A percentile compares a stretch with the other conserved stretches of the same genome.
These are phyloP conservation scores for Drosophila navojoa DNA, from an alignment of 1,140 invertebrate species.

Conservation along the genomic window DNA sequence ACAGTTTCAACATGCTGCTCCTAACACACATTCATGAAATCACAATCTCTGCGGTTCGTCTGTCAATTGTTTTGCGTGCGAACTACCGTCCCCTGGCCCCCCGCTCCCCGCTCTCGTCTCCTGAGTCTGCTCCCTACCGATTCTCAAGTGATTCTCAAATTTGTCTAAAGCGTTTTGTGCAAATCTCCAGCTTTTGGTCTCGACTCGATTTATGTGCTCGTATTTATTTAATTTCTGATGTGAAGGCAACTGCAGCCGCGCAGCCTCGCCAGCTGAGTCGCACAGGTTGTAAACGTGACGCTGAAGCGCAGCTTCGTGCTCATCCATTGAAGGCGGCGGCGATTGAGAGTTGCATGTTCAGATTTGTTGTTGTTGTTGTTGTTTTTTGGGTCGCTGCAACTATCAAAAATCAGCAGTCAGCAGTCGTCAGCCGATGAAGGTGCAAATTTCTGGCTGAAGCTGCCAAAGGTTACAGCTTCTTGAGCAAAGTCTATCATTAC, in stretches of 20 bases:
- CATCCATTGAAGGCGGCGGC: slow-evolving; percentile 33
- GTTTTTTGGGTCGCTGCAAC: slow-evolving; percentile 36
- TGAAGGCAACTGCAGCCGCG: slow-evolving; percentile 19
- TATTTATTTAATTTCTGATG: slow-evolving; percentile 73
- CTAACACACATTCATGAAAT: slow-evolving; percentile 12
- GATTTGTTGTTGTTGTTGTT: not conserved
- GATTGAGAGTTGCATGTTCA: slow-evolving; percentile 37
- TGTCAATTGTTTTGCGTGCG: slow-evolving; percentile 79
- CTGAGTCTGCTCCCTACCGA: not conserved
- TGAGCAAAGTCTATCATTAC: not conserved
- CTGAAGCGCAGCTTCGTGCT: slow-evolving; percentile 10
- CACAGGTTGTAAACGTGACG: slow-evolving; percentile 13
- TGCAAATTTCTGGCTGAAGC: not conserved
- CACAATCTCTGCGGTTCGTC: slow-evolving; percentile 64
- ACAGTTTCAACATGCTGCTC: slow-evolving; percentile 66
- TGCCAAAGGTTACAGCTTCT: slow-evolving; percentile 28
- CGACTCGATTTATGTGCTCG: slow-evolving; percentile 65
- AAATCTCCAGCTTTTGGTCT: slow-evolving; percentile 52
- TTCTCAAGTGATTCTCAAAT: slow-evolving; percentile 74
- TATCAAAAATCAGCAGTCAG: not conserved
- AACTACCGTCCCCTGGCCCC: slow-evolving; percentile 30
- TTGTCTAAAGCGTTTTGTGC: slow-evolving; percentile 78
- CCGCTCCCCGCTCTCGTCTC: not conserved
- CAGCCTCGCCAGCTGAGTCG: not conserved
- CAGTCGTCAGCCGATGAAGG: too few species aligned